Evolutionary conservation across 2,888 invertebrate species (phyloP), one percentile per base, ranked within the genome.

Genomic region (Synergus umbraculus): DNA sequence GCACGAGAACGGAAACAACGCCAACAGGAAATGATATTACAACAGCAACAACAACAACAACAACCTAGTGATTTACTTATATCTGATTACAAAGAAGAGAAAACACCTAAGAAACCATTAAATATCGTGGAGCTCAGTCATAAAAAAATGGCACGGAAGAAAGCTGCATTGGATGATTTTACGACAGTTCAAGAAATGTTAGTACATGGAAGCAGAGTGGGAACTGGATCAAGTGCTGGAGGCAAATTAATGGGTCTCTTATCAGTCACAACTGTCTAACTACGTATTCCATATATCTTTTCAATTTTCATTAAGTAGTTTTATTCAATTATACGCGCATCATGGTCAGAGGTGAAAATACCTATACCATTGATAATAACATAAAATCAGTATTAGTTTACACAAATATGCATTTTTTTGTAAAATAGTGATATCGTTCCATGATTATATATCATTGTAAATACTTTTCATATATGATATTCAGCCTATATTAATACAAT

Each of bases 1-100:
- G 95, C 96, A 1, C 93, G 94, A 69, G 95, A 96, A 88, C 93
- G 95, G 65, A 93, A 94, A 77, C 93, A 93, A 85, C 92, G 93
- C 37, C 93, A 94, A n/a, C 92, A 93, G 79, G 93, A 89, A 73
- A 77, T 87, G 78, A 83, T 86, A 77, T 80, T 84, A 80, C 86
- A 83, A 65, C 88, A 87, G 76, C 87, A 87, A 54, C 87, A 87
- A 37, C 88, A 84, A 29, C 29, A 29, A 2, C 29, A 29, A 29
- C 29, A 29, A 29, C 3, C 85, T 77, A 89, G 85, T 66, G 90
- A 91, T 60, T 82, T 89, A 43, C 84, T 88, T 13, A 85, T 88
- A 15, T 85, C 84, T 83, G 91, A 91, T 8, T 86, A 87, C 67
- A 81, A 79, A 76, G 90, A 92, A 29, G 90, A 91, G n/a, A 93